A percentile compares a stretch with the other conserved stretches of the same genome.
phyloP scores from a whole-genome alignment of 2,888 invertebrate genomes.

The Patella depressa region DNA sequence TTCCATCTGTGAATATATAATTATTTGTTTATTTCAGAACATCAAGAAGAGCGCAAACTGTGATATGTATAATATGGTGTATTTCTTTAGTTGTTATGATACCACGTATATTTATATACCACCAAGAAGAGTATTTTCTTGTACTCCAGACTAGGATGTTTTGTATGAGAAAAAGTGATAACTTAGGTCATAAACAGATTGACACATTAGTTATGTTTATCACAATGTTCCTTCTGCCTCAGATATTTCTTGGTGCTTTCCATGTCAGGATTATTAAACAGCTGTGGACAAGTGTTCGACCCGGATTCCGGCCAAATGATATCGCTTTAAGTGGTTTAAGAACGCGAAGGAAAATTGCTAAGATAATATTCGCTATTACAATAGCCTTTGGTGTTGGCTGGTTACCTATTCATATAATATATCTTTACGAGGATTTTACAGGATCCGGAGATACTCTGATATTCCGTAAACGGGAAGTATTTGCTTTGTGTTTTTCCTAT shows the following conservation, averaged over 20 bases:
- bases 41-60: conserved; percentile 26
- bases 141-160: conserved; percentile 17
- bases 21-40: conserved; percentile 30
- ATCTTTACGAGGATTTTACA: conserved; percentile 32
- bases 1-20: neutral
- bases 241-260: conserved; percentile 28
- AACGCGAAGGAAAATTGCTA: conserved; percentile 34
- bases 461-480: conserved; percentile 26
- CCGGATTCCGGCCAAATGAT: conserved; percentile 24
- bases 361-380: conserved; percentile 40
- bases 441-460: conserved; percentile 19
- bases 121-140: conserved; percentile 19
- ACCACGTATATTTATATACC: conserved; percentile 29
- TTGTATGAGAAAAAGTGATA: conserved; percentile 22
- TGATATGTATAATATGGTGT: conserved; percentile 31
- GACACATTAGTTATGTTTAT: conserved; percentile 34
- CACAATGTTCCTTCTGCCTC: conserved; percentile 33
- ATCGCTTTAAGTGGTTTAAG: conserved; percentile 25
- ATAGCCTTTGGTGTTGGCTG: conserved; percentile 38
- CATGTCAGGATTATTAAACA: conserved; percentile 36
- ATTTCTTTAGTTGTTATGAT: conserved; percentile 31
- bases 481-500: conserved; percentile 36
- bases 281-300: conserved; percentile 32
- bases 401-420: conserved; percentile 37
- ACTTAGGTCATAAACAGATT: conserved; percentile 12